Conservation (phyloP, 2,113 vertebrate species). For the Coregonus clupeaformis region DNA sequence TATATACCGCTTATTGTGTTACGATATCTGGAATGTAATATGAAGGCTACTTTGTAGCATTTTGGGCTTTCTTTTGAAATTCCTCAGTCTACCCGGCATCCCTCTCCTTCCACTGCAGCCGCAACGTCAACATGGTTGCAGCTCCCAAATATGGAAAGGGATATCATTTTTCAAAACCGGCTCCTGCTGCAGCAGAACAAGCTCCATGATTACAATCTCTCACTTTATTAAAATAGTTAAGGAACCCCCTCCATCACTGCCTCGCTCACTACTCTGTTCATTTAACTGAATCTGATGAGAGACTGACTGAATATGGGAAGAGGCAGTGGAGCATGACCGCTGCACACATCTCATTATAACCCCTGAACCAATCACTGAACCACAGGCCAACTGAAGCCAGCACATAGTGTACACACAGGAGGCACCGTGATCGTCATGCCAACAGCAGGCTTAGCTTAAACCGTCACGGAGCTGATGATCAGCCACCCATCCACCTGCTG, state of each 20-base stretch:
- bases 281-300: not conserved
- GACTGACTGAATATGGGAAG: not conserved
- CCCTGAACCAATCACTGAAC: not conserved
- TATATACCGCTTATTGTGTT: no score
- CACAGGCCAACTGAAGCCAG: not conserved
- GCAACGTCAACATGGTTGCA: not conserved
- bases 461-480: no score
- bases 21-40: no score
- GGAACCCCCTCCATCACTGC: not conserved
- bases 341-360: not conserved
- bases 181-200: not conserved
- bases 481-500: no score
- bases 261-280: not conserved
- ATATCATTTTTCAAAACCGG: slow-evolving; percentile 14
- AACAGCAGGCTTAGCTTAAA: no score
- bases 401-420: not conserved
- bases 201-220: slow-evolving; percentile 17
- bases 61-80: no score
- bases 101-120: not conserved
- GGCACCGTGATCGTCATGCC: not conserved
- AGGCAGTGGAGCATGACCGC: not conserved
- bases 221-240: slow-evolving; percentile 24
- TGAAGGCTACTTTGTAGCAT: no score
- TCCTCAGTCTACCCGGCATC: not conserved
- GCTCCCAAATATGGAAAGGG: not conserved